Evolutionary conservation across 2,113 vertebrate species (phyloP).

Genomic region (Fukomys damarensis): DNA sequence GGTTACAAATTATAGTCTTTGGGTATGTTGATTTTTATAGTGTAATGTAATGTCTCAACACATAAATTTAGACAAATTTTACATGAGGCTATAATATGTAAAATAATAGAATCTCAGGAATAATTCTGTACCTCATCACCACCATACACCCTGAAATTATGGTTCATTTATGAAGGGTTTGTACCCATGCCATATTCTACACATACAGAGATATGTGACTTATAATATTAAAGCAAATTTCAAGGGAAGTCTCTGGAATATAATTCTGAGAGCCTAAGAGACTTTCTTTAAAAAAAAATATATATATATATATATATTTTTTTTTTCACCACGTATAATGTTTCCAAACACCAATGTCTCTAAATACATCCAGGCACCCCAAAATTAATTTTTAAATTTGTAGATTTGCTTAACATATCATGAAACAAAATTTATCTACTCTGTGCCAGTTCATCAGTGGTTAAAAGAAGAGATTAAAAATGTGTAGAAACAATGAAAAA

Average conservation of each 20-base stretch:
- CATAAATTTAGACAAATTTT: neutral
- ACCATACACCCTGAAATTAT: neutral
- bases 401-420: neutral
- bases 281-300: neutral
- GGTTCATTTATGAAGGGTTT: neutral
- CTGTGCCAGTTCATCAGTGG: neutral
- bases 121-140: neutral
- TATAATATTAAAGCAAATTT: neutral
- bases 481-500: neutral
- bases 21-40: neutral
- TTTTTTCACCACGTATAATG: neutral
- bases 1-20: neutral
- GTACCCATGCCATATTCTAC: neutral
- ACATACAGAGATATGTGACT: neutral
- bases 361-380: neutral
- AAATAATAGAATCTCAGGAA: neutral
- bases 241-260: neutral
- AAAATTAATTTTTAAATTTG: constrained; percentile 4
- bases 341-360: neutral
- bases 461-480: constrained; percentile 26
- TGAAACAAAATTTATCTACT: constrained; percentile 40
- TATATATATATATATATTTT: neutral
- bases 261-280: neutral
- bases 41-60: neutral
- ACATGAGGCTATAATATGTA: neutral